Evolutionary conservation across 2,797 vertebrate genomes (phyloP).

Genomic region (Crocidura indochinensis): DNA sequence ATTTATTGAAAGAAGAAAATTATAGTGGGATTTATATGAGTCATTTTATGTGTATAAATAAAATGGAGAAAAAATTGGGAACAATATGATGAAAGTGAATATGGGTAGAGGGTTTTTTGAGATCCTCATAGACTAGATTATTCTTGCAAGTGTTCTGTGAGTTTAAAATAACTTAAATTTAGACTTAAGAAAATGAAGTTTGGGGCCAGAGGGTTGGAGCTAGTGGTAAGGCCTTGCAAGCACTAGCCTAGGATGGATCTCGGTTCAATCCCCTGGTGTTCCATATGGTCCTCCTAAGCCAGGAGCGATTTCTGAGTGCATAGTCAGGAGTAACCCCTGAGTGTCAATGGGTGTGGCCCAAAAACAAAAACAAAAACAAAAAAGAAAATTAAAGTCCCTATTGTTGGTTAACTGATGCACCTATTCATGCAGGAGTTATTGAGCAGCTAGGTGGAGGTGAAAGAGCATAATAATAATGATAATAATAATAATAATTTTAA

Average conservation of each 20-base stretch:
- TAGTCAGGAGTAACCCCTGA: too few species aligned
- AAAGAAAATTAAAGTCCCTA: background rate
- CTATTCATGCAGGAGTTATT: background rate
- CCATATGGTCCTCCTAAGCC: too few species aligned
- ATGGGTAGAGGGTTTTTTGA: background rate
- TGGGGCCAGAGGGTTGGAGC: background rate
- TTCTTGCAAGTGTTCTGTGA: constrained; percentile 13
- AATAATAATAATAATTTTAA: too few species aligned
- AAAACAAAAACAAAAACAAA: too few species aligned
- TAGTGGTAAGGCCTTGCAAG: too few species aligned
- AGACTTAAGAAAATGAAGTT: background rate
- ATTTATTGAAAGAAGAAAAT: background rate
- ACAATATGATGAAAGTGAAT: constrained; percentile 14
- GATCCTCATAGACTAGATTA: background rate
- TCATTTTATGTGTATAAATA: background rate
- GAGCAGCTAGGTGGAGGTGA: background rate
- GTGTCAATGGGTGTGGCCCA: too few species aligned
- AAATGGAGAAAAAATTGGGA: background rate
- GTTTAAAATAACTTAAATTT: constrained; percentile 31
- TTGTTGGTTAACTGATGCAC: background rate
- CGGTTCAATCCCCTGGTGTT: too few species aligned
- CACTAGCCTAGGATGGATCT: too few species aligned
- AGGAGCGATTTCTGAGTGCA: too few species aligned
- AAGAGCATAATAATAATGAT: background rate
- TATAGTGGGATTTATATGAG: background rate